Evolutionary conservation across 2,113 vertebrate species (phyloP), one percentile per base, ranked within the genome.

Genomic region (Poecile atricapillus): DNA sequence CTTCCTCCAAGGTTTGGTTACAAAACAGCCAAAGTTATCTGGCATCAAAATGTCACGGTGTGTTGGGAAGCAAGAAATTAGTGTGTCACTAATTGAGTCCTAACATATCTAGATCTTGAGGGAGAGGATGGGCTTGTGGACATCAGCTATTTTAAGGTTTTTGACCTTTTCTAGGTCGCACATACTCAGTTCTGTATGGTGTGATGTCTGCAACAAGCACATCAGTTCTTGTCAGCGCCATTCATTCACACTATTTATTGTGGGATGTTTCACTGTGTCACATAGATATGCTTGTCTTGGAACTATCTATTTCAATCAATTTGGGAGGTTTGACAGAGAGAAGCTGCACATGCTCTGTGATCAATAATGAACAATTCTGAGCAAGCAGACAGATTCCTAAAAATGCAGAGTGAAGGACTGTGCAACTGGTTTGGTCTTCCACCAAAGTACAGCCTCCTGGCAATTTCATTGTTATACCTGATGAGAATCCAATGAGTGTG

Each of bases 131-230:
- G 74, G 30, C 56, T 95, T 87, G 62, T 91, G 90, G 80, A 90
- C 64, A 68, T 94, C 55, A 74, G 82, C 67, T 96, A 80, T 96
- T 96, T 96, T 89, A 88, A 93, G 90, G 33, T 37, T 93, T 93
- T 56, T 96, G 90, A 95, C 94, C 93, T 96, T 97, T 95, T 27
- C 27, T 83, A 50, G 74, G 47, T 71, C 0, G 0, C 58, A 80
- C 35, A 30, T 23, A 30, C 23, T 47, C 31, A 39, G n/a, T 92
- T 93, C 52, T 88, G 39, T 80, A 39, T 3, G 7, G 83, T 68
- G 35, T 31, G 78, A 75, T 64, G 60, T 52, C 55, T 82, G 65
- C 31, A 78, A 86, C 79, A 93, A 83, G 62, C 35, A 7, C 43
- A 63, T 52, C 46, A 22, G 50, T 83, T 74, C 75, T 74, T 80